Conservation (phyloP, 2,113 vertebrate genomes). For the Rhynchopsitta pachyrhyncha region DNA sequence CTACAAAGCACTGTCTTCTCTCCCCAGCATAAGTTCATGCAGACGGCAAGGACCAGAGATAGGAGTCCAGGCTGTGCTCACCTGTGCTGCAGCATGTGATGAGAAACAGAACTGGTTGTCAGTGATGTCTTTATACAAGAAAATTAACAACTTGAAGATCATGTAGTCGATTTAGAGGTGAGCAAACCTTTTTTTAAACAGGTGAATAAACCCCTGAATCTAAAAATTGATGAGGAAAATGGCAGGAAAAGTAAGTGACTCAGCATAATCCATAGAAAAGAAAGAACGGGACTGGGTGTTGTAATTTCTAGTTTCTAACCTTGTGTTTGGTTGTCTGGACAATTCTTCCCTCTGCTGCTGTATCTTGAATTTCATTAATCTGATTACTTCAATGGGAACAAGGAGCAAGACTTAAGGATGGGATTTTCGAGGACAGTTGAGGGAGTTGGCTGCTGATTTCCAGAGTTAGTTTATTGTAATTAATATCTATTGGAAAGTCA, state of each 20-base stretch:
- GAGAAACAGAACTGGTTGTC: neutral
- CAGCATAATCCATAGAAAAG: neutral
- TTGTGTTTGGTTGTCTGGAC: neutral
- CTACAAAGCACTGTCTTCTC: neutral
- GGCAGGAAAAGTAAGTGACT: neutral
- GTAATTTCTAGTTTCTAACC: neutral
- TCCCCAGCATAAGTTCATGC: neutral
- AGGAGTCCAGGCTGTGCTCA: fast-evolving
- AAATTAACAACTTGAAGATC: neutral
- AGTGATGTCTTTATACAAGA: neutral
- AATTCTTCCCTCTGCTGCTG: neutral
- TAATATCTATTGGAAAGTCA: neutral
- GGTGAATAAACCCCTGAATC: neutral
- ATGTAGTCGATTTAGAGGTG: neutral
- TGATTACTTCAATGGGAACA: neutral
- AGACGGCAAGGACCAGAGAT: neutral
- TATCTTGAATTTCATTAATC: neutral
- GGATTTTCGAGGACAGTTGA: neutral
- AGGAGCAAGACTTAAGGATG: neutral
- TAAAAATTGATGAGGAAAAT: neutral
- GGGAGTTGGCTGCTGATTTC: neutral
- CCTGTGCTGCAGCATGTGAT: neutral
- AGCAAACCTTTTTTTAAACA: neutral
- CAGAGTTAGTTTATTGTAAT: neutral
- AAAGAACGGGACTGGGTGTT: neutral